phyloP scores from a whole-genome alignment of 1,140 invertebrate species.

The Heliconius himera region DNA sequence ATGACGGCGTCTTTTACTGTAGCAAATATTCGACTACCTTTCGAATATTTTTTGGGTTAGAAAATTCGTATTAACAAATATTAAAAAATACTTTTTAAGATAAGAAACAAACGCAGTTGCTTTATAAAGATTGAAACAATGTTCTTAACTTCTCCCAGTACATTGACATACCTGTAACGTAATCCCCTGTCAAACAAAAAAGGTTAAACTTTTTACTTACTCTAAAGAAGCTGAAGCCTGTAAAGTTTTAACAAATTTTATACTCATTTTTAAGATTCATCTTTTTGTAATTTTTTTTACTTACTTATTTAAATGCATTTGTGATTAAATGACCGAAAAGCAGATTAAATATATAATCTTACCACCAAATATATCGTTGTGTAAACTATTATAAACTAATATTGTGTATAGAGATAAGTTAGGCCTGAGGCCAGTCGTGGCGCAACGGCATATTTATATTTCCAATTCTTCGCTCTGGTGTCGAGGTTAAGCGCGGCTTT shows the following conservation, averaged over 20 bases:
- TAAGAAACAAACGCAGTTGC: too few relatives aligned
- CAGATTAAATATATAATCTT: background rate
- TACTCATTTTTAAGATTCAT: background rate
- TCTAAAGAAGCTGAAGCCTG: constrained; percentile 8
- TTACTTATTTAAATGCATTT: background rate
- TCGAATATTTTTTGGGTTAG: too few relatives aligned
- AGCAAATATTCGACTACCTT: too few relatives aligned
- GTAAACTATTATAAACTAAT: background rate
- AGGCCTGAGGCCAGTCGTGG: too few relatives aligned
- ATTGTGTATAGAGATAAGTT: background rate
- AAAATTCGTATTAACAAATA: too few relatives aligned
- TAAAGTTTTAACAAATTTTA: background rate
- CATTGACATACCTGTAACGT: background rate
- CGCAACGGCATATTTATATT: too few relatives aligned
- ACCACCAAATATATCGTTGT: background rate
- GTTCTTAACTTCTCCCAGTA: background rate
- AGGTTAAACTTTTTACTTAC: background rate
- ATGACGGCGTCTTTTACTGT: background rate
- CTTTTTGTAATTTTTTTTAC: background rate
- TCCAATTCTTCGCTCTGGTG: too few relatives aligned
- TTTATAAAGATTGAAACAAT: background rate
- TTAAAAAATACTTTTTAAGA: too few relatives aligned
- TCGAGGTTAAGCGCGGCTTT: too few relatives aligned
- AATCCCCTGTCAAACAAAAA: background rate
- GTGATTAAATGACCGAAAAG: background rate